Conservation (phyloP, 2,113 vertebrate species). For the Delphinapterus leucas region DNA sequence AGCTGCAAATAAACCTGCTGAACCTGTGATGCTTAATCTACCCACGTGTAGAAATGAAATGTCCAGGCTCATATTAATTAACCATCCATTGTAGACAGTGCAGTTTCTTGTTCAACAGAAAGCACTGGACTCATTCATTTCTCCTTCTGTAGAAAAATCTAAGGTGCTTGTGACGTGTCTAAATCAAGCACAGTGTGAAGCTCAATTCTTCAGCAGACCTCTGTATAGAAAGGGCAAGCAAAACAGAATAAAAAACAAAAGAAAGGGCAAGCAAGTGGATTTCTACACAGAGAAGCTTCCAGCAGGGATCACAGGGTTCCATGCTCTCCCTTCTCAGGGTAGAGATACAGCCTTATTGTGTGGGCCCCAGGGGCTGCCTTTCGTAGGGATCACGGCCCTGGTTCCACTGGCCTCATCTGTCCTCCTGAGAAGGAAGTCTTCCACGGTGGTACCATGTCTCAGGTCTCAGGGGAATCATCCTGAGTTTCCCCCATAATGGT, state of each 20-base stretch:
- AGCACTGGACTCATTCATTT: background rate
- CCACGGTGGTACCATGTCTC: background rate
- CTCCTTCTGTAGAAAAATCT: background rate
- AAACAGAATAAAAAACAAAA: no score
- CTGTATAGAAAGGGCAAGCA: background rate
- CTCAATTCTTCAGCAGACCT: background rate
- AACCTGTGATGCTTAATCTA: background rate
- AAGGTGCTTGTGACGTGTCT: background rate
- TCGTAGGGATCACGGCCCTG: background rate
- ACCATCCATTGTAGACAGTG: background rate
- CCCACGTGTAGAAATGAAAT: background rate
- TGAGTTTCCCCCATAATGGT: background rate
- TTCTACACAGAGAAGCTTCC: background rate
- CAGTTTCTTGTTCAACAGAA: background rate
- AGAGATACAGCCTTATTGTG: background rate
- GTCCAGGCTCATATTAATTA: background rate
- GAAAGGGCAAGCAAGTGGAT: background rate
- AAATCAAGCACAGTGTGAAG: background rate
- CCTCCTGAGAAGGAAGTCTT: background rate
- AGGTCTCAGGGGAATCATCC: background rate
- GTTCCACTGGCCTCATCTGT: background rate
- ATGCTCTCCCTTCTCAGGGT: background rate
- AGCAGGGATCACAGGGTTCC: background rate
- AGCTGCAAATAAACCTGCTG: background rate
- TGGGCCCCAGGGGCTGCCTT: background rate